Percentiles rank a stretch among this genome's conserved stretches.
Evolutionary conservation across 2,113 vertebrate genomes (phyloP).

Genomic region (Anoura caudifer): DNA sequence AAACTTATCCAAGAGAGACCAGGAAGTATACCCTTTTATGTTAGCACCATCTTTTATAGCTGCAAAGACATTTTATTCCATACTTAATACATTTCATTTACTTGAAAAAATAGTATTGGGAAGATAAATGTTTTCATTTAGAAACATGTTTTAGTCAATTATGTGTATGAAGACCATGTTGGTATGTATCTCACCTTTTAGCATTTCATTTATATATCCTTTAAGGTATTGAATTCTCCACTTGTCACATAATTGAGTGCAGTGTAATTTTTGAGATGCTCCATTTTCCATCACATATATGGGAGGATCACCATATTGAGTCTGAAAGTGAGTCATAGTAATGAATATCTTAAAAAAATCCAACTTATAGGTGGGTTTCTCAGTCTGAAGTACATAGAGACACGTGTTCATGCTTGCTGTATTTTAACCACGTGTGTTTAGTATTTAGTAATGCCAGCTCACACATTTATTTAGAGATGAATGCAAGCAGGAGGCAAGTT

Average conservation of each 20-base stretch:
- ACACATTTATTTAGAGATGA: background rate
- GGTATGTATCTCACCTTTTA: conserved; percentile 87
- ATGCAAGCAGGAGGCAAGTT: background rate
- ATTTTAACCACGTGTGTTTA: background rate
- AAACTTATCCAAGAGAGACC: conserved; percentile 95
- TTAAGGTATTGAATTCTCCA: conserved; percentile 92
- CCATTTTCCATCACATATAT: conserved; percentile 95
- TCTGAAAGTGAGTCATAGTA: conserved; percentile 78
- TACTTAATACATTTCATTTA: conserved; percentile 12
- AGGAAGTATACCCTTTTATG: conserved; percentile 91
- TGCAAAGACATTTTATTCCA: conserved; percentile 70
- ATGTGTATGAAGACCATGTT: background rate
- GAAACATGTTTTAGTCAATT: background rate
- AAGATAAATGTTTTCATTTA: background rate
- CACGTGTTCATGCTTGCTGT: background rate
- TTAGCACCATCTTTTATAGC: conserved; percentile 93
- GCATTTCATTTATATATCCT: conserved; percentile 94
- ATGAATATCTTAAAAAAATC: background rate
- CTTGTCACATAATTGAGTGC: conserved; percentile 90
- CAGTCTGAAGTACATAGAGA: background rate
- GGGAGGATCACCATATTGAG: conserved; percentile 91
- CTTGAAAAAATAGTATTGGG: background rate
- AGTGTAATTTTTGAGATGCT: conserved; percentile 86
- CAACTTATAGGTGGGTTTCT: background rate
- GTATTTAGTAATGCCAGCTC: background rate